Evolutionary conservation across 2,888 invertebrate genomes (phyloP), one percentile per base, ranked within the genome.

Genomic region (Serripes groenlandicus): DNA sequence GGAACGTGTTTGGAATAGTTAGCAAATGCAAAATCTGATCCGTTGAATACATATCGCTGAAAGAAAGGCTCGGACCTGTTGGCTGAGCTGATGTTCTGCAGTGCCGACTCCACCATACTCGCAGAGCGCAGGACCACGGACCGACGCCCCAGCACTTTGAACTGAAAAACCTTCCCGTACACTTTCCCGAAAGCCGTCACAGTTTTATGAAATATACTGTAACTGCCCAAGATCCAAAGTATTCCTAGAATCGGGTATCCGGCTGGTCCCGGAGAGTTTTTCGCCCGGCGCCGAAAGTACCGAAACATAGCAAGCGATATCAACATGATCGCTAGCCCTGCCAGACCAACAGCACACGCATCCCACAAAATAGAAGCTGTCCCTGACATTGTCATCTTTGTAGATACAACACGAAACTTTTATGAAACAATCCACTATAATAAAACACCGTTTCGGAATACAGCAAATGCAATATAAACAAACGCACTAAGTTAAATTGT

Each of bases 191-290:
- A 74, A n/a, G 70, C 2, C n/a, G 85, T 85, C 21, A 85, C 34
- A 34, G 76, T 79, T 49, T 85, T 75, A n/a, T 85, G 85, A 54
- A 85, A 66, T 7, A 60, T 72, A n/a, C 75, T 71, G 35, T 82
- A 64, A 42, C 75, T 71, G 0, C 78, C 77, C 18, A 82, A 32
- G 32, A 82, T 69, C 3, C 71, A 58, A 9, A 80, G 64, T 11
- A 85, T 72, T 26, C 85, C 85, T 21, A 85, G 62, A 58, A 82
- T 82, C 11, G 85, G 85, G 35, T 77, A 79, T 9, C 85, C 85
- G 18, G 60, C 30, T 0, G 85, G 85, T 35, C 85, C 85, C 28
- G 79, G 77, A 26, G 64, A 70, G n/a, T 42, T 21, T 21, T 68
- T 62, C n/a, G 54, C 21, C 1, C 73, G 73, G 0, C 74, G 37